Percentiles rank a stretch among this genome's conserved stretches.
These are phyloP conservation scores for Sebastes hubbsi DNA, from an alignment of 2,797 vertebrate genomes.

Conservation along the genomic window DNA sequence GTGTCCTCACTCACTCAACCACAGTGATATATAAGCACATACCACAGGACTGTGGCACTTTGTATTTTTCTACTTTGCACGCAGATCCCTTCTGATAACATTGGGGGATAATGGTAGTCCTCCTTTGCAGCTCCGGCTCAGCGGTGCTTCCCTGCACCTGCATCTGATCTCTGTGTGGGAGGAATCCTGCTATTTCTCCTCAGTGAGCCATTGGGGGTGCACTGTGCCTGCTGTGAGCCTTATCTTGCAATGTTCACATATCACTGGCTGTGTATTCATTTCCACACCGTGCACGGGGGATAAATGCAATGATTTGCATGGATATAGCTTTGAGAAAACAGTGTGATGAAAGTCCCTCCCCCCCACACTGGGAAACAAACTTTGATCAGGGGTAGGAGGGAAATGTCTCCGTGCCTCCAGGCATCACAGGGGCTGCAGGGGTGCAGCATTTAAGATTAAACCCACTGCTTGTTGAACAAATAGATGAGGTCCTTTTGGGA, in stretches of 20 bases:
- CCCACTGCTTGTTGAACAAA: slow-evolving; percentile 28
- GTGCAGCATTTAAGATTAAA: slow-evolving; percentile 25
- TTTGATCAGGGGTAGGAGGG: slow-evolving; percentile 50
- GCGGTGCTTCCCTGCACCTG: slow-evolving; percentile 51
- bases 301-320: slow-evolving; percentile 74
- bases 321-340: slow-evolving; percentile 67
- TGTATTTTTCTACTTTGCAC: slow-evolving; percentile 23
- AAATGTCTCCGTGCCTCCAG: slow-evolving; percentile 17
- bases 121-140: slow-evolving; percentile 33
- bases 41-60: background rate
- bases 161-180: slow-evolving; percentile 64
- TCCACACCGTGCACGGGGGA: slow-evolving; percentile 46
- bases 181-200: slow-evolving; percentile 58
- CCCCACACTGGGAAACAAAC: slow-evolving; percentile 51
- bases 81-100: slow-evolving; percentile 24
- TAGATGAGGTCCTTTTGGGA: slow-evolving; percentile 1
- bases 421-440: slow-evolving; percentile 14
- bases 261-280: slow-evolving; percentile 53
- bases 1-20: background rate
- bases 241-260: slow-evolving; percentile 41
- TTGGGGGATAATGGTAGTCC: slow-evolving; percentile 28
- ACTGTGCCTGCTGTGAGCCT: slow-evolving; percentile 39
- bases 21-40: background rate
- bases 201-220: slow-evolving; percentile 49
- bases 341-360: slow-evolving; percentile 52